phyloP scores from a whole-genome alignment of 1,140 invertebrate genomes.

The Drosophila pruinosa region DNA sequence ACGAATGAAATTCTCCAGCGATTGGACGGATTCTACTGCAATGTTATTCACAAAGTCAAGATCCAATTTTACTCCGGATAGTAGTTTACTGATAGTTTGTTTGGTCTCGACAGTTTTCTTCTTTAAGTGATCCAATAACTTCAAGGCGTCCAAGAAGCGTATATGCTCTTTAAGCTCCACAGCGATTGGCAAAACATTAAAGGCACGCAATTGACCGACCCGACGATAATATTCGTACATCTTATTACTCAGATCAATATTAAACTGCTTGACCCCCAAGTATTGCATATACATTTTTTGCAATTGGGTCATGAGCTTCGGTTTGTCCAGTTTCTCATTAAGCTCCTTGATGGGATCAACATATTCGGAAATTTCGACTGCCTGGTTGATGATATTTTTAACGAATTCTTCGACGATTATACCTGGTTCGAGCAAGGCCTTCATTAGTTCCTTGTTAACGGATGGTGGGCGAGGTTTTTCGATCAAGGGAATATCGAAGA shows the following conservation, averaged over 20 bases:
- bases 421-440: not conserved
- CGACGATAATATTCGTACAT: slow-evolving; percentile 33
- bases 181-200: not conserved
- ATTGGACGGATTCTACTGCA: not conserved
- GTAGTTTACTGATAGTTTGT: not conserved
- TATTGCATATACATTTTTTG: not conserved
- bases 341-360: not conserved
- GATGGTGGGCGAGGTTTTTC: too few relatives aligned
- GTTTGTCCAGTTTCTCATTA: slow-evolving; percentile 7
- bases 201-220: not conserved
- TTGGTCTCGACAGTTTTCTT: not conserved
- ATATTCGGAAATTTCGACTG: slow-evolving; percentile 3
- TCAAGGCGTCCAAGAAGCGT: not conserved
- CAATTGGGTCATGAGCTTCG: not conserved
- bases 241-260: slow-evolving; percentile 3
- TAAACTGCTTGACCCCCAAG: not conserved
- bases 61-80: slow-evolving; percentile 16
- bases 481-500: too few relatives aligned
- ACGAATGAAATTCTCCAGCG: slow-evolving; percentile 6
- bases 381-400: not conserved
- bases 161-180: not conserved
- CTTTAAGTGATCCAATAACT: slow-evolving; percentile 8
- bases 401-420: slow-evolving; percentile 8
- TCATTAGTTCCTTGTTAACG: not conserved
- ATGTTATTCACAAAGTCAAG: not conserved